A percentile compares a stretch with the other conserved stretches of the same genome.
Conservation (phyloP, 2,888 invertebrate species). For the Rhorus exstirpatorius region DNA sequence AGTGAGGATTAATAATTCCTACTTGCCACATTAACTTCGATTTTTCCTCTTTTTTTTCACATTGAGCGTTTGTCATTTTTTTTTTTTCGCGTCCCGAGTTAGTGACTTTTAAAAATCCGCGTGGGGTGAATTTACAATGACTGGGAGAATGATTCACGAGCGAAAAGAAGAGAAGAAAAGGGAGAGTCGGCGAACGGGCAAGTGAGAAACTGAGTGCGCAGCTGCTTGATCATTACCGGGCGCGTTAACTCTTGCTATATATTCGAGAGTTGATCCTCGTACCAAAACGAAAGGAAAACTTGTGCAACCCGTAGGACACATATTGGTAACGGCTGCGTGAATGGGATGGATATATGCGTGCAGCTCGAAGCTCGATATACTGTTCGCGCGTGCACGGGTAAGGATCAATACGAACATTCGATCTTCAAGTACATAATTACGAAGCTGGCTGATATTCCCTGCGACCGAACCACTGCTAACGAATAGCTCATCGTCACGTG, state of each 20-base stretch:
- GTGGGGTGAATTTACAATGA: slow-evolving; percentile 82
- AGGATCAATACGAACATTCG: slow-evolving; percentile 66
- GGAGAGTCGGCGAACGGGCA: slow-evolving; percentile 57
- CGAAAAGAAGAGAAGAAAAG: too few relatives aligned
- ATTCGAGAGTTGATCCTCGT: slow-evolving; percentile 35
- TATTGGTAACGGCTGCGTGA: slow-evolving; percentile 69
- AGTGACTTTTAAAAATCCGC: slow-evolving; percentile 82
- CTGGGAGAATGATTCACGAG: slow-evolving; percentile 74
- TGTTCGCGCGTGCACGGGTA: slow-evolving; percentile 41
- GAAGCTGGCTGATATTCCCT: slow-evolving; percentile 59
- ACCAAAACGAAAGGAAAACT: slow-evolving; percentile 49
- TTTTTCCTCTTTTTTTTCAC: slow-evolving; percentile 27
- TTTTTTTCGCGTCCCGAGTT: slow-evolving; percentile 56
- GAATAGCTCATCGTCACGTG: slow-evolving; percentile 73
- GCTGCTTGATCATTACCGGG: slow-evolving; percentile 79
- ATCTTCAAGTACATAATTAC: slow-evolving; percentile 70
- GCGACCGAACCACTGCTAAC: slow-evolving; percentile 68
- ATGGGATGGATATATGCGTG: slow-evolving; percentile 64
- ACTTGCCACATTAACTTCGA: background rate
- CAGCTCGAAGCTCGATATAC: slow-evolving; percentile 24
- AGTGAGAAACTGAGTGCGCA: slow-evolving; percentile 71
- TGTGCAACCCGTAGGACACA: slow-evolving; percentile 66
- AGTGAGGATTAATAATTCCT: background rate
- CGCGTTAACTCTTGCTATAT: slow-evolving; percentile 73
- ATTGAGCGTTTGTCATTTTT: slow-evolving; percentile 47